A percentile compares a stretch with the other conserved stretches of the same genome.
phyloP scores from a whole-genome alignment of 2,888 invertebrate species.

The Cryptophagus acutangulus region DNA sequence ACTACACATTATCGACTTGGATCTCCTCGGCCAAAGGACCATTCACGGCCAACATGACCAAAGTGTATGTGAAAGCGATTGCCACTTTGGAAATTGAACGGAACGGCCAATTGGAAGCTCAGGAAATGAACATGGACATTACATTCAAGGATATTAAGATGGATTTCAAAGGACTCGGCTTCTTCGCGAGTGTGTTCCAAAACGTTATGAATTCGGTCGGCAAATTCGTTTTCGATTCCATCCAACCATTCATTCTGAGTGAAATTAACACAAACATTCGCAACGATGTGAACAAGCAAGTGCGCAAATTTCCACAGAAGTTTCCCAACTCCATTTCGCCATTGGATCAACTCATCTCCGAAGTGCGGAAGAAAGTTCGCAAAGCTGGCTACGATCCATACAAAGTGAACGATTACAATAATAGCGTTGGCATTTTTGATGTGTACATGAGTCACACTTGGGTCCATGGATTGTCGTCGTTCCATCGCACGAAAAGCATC shows the following conservation, averaged over 20 bases:
- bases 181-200: conserved; percentile 62
- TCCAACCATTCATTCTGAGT: conserved; percentile 77
- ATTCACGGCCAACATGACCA: conserved; percentile 69
- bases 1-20: conserved; percentile 68
- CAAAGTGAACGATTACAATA: conserved; percentile 66
- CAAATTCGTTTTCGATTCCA: conserved; percentile 75
- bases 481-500: conserved; percentile 77
- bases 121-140: conserved; percentile 75
- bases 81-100: conserved; percentile 65
- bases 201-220: conserved; percentile 78
- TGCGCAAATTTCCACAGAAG: conserved; percentile 65
- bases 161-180: conserved; percentile 78
- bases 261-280: conserved; percentile 73
- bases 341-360: conserved; percentile 75
- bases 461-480: conserved; percentile 73
- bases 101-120: conserved; percentile 71
- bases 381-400: conserved; percentile 70
- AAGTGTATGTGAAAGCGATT: conserved; percentile 56
- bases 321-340: conserved; percentile 84
- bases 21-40: conserved; percentile 68
- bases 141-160: conserved; percentile 69
- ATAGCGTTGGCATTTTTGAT: conserved; percentile 64
- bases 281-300: conserved; percentile 67
- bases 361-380: conserved; percentile 64
- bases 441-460: conserved; percentile 69